Conservation (phyloP, 1,140 invertebrate genomes). For the Varroa destructor region DNA sequence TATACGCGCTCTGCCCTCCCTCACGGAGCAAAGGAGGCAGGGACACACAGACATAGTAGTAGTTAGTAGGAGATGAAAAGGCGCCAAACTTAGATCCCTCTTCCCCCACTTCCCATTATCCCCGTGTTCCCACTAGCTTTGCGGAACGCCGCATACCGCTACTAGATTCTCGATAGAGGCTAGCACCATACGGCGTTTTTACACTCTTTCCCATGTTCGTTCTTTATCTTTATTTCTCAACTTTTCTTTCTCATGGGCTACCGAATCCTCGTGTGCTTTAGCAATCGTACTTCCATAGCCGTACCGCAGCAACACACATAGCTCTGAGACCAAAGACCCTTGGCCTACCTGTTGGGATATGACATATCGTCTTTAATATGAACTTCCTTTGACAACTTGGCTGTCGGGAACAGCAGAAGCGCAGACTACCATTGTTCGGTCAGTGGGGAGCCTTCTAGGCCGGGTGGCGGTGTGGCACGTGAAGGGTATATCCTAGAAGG, state of each 20-base stretch:
- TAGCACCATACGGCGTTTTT: not conserved
- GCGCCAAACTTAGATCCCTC: slow-evolving; percentile 19
- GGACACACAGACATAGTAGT: not conserved
- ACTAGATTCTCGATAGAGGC: no score
- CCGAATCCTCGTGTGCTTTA: no score
- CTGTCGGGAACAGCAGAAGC: not conserved
- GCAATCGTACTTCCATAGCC: no score
- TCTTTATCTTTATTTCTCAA: not conserved
- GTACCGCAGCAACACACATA: no score
- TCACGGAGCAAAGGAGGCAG: not conserved
- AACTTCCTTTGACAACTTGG: slow-evolving; percentile 23
- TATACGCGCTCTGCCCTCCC: not conserved
- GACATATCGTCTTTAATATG: slow-evolving; percentile 28
- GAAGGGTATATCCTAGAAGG: not conserved
- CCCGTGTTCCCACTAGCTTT: no score
- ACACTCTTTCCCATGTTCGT: not conserved
- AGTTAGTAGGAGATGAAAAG: slow-evolving; percentile 22
- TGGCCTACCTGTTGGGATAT: not conserved
- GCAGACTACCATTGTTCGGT: not conserved
- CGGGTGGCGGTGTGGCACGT: not conserved
- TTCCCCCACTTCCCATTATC: no score
- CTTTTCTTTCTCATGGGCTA: not conserved
- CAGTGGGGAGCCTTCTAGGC: not conserved
- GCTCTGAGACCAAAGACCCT: no score
- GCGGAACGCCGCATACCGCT: no score